Evolutionary conservation across 2,113 vertebrate genomes (phyloP).

Genomic region (Hippocampus barbouri): DNA sequence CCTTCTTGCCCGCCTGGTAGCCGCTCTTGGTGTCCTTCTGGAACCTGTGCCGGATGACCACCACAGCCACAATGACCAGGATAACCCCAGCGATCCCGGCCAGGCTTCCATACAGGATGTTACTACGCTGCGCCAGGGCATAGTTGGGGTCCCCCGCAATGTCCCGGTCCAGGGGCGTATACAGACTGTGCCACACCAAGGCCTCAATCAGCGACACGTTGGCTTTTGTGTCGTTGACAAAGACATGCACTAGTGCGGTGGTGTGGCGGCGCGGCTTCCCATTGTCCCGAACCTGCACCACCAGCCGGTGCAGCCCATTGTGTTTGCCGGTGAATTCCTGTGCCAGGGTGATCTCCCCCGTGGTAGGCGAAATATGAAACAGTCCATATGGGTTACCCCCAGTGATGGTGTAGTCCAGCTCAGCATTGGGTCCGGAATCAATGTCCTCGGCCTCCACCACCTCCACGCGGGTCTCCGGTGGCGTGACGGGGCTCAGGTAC

Average conservation of each 20-base stretch:
- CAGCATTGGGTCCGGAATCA: constrained; percentile 84
- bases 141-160: constrained; percentile 94
- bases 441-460: constrained; percentile 92
- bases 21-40: constrained; percentile 94
- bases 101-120: constrained; percentile 87
- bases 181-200: constrained; percentile 90
- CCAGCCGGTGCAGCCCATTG: constrained; percentile 89
- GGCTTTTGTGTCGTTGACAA: constrained; percentile 87
- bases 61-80: constrained; percentile 84
- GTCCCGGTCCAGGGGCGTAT: constrained; percentile 90
- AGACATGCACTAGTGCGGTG: constrained; percentile 90
- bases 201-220: constrained; percentile 89
- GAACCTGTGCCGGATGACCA: constrained; percentile 86
- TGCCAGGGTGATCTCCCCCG: constrained; percentile 86
- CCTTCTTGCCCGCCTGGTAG: constrained; percentile 96
- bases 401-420: constrained; percentile 83
- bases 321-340: constrained; percentile 89
- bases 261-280: constrained; percentile 88
- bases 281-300: constrained; percentile 87
- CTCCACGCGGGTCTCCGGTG: constrained; percentile 82
- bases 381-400: constrained; percentile 92
- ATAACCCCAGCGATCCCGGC: constrained; percentile 87
- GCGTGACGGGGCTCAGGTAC: constrained; percentile 80
- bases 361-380: constrained; percentile 84
- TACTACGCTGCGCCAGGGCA: constrained; percentile 80